Evolutionary conservation across 2,113 vertebrate genomes (phyloP).

Genomic region (Syrrhaptes paradoxus): DNA sequence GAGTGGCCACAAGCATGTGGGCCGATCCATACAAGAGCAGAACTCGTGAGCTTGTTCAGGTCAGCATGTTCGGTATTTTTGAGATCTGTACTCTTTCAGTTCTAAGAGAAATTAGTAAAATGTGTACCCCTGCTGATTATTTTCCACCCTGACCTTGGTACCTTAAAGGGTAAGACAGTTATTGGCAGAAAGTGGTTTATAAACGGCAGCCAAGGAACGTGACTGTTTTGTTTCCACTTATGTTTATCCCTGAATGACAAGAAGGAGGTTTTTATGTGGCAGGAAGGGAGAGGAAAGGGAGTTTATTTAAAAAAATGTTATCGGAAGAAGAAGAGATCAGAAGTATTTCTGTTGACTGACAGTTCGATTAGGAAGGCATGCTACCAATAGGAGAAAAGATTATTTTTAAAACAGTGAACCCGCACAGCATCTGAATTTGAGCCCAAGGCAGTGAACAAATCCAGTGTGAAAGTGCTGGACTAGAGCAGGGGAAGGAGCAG

Average conservation of each 20-base stretch:
- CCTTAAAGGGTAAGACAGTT: background rate
- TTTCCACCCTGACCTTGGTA: background rate
- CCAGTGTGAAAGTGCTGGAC: background rate
- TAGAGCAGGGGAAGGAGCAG: background rate
- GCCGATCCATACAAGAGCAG: background rate
- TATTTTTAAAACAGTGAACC: background rate
- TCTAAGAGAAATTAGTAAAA: background rate
- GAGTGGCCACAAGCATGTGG: background rate
- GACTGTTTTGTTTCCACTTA: background rate
- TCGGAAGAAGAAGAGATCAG: background rate
- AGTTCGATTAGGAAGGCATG: background rate
- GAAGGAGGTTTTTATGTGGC: background rate
- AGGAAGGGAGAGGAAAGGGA: background rate
- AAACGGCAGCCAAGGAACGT: background rate
- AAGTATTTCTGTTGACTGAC: background rate
- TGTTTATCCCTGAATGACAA: background rate
- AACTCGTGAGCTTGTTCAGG: background rate
- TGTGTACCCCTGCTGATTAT: background rate
- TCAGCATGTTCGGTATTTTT: background rate
- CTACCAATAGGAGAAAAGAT: background rate
- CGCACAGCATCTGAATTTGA: conserved; percentile 6
- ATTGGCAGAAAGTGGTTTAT: background rate
- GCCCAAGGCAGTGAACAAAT: background rate
- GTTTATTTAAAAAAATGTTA: background rate
- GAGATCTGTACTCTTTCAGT: background rate